Base-by-base conservation (phyloP, 2,888 invertebrate genomes). In the Dione vanillae region DNA sequence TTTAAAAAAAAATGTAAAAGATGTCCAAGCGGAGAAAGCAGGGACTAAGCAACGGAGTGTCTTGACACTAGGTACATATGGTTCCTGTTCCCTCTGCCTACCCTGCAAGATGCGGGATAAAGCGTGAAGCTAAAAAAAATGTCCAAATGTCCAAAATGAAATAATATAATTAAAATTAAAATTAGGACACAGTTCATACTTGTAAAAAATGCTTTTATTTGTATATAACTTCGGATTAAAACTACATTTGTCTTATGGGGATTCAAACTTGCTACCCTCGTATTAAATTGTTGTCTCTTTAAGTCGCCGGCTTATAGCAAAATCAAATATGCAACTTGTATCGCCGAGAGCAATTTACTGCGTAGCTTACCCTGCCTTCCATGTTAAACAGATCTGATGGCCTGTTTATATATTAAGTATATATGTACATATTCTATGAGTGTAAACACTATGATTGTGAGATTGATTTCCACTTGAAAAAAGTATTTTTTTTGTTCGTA, bases 321-420 rank as follows among this genome's bases (percentile, higher is more conserved):
- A 64, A 64, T 64, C 49, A 49, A 64, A 64, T 64, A 64, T 64
- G 64, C 64, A 64, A 64, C 8, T 35, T 47, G 47, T 64, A 64
- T 64, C 35, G 49, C 64, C 19, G 8, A 45, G 16, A 47, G 49
- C 47, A 64, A 47, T 49, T 49, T 47, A 64, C 47, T 64, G 64
- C 64, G 49, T 64, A 45, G 37, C 40, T 49, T 49, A 12, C 47
- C 49, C 37, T 47, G 49, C 47, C 64, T 49, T 64, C 47, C 64
- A 64, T 64, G 64, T 12, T 49, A 64, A 64, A 49, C 12, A 64
- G 64, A 8, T 59, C 27, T 14, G 59, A 59, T 43, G 11, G 43
- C 54, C 35, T 59, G 59, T 64, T 49, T 64, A 49, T 64, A 16
- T 49, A 49, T 19, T 37, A n/a, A 14, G 16, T 37, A 19, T 40